Evolutionary conservation across 2,888 invertebrate species (phyloP).

Genomic region (Cheilosia scutellata): DNA sequence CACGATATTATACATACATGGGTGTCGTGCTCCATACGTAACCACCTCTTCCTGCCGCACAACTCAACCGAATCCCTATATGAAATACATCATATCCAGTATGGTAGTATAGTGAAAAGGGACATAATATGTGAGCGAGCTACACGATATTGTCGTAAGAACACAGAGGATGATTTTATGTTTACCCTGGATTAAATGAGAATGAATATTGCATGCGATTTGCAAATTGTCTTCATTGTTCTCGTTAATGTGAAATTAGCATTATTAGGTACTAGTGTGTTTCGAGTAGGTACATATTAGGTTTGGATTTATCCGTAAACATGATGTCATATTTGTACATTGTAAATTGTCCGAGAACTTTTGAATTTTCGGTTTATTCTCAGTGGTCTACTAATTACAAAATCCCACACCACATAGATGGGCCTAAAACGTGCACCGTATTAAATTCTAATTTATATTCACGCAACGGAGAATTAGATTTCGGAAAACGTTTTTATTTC

Average conservation of each 20-base stretch:
- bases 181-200: slow-evolving; percentile 75
- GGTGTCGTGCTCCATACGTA: slow-evolving; percentile 2
- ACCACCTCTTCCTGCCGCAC: slow-evolving; percentile 41
- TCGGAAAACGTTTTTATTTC: slow-evolving; percentile 65
- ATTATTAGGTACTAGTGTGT: slow-evolving; percentile 74
- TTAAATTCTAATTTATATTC: slow-evolving; percentile 76
- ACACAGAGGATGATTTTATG: slow-evolving; percentile 75
- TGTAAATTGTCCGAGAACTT: slow-evolving; percentile 76
- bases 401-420: slow-evolving; percentile 67
- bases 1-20: slow-evolving; percentile 18
- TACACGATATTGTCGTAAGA: slow-evolving; percentile 74
- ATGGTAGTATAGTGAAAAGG: slow-evolving; percentile 48
- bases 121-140: slow-evolving; percentile 58
- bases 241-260: slow-evolving; percentile 75
- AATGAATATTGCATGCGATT: slow-evolving; percentile 76
- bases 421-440: slow-evolving; percentile 70
- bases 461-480: slow-evolving; percentile 76
- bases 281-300: slow-evolving; percentile 63
- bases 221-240: slow-evolving; percentile 76
- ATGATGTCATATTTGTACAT: slow-evolving; percentile 75
- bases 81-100: slow-evolving; percentile 37
- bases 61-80: slow-evolving; percentile 10
- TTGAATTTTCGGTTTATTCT: slow-evolving; percentile 75
- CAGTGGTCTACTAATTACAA: slow-evolving; percentile 76
- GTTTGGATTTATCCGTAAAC: slow-evolving; percentile 74